phyloP scores from a whole-genome alignment of 1,140 invertebrate species.

The Pseudomyrmex sp. region DNA sequence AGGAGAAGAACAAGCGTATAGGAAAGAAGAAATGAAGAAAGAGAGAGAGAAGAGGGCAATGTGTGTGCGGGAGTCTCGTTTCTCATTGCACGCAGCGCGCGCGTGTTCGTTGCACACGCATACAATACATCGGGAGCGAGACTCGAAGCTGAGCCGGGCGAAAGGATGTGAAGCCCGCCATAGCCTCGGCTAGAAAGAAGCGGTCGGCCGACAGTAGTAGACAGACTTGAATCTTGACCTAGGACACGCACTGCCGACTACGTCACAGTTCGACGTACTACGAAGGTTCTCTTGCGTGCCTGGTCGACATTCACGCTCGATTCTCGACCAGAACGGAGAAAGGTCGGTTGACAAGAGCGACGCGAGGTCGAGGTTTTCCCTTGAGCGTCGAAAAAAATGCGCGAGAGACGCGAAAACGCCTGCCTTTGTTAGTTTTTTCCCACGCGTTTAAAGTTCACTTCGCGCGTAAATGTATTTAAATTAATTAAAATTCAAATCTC shows the following conservation, averaged over 20 bases:
- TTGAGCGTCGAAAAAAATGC: constrained; percentile 66
- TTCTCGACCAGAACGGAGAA: constrained; percentile 59
- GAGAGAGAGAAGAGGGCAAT: background rate
- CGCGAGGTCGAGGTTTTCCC: constrained; percentile 68
- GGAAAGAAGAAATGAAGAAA: background rate
- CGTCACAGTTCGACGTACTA: constrained; percentile 80
- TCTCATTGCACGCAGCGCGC: background rate
- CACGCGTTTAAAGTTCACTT: background rate
- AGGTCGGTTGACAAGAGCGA: constrained; percentile 28
- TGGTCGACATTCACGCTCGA: constrained; percentile 68
- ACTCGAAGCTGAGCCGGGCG: constrained; percentile 54
- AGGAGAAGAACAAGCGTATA: background rate
- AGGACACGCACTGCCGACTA: constrained; percentile 82
- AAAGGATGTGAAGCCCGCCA: constrained; percentile 65
- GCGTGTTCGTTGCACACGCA: constrained; percentile 36
- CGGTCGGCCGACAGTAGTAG: constrained; percentile 66
- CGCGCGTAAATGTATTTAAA: background rate
- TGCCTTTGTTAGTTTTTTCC: background rate
- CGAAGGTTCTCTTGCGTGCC: constrained; percentile 63
- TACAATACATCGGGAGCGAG: background rate
- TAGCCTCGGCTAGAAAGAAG: constrained; percentile 70
- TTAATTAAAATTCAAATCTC: background rate
- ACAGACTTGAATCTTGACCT: constrained; percentile 83
- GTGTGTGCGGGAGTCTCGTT: constrained; percentile 40
- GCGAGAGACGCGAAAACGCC: background rate